Conservation (phyloP, 1,140 invertebrate species). For the Aricia agestis region DNA sequence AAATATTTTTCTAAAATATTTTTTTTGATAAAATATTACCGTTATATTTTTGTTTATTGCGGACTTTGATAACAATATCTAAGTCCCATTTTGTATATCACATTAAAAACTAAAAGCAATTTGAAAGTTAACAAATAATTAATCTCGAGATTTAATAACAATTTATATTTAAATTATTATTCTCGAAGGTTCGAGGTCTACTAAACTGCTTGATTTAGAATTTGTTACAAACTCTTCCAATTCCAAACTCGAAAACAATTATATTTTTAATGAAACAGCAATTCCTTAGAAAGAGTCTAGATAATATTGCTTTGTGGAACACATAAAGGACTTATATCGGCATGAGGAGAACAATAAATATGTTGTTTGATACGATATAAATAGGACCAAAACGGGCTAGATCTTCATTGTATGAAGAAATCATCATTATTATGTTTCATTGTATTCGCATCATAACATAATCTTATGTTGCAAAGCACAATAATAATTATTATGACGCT, state of each 20-base stretch:
- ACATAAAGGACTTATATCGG: neutral
- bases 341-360: neutral
- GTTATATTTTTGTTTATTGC: too few species aligned
- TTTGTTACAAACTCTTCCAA: neutral
- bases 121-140: conserved; percentile 6
- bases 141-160: conserved; percentile 3
- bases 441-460: neutral
- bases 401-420: neutral
- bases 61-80: neutral
- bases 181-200: neutral
- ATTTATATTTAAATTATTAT: conserved; percentile 15
- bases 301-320: neutral
- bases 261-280: conserved; percentile 10
- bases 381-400: neutral
- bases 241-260: conserved; percentile 3
- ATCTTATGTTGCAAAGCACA: too few species aligned
- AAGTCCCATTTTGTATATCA: neutral
- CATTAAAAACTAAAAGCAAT: conserved; percentile 1
- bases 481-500: too few species aligned
- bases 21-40: too few species aligned
- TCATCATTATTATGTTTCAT: neutral
- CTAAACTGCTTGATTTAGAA: neutral
- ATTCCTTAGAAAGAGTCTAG: neutral
- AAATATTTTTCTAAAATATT: too few species aligned
- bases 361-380: neutral